Conservation (phyloP, 2,113 vertebrate species). For the Notarius quadriscutis region DNA sequence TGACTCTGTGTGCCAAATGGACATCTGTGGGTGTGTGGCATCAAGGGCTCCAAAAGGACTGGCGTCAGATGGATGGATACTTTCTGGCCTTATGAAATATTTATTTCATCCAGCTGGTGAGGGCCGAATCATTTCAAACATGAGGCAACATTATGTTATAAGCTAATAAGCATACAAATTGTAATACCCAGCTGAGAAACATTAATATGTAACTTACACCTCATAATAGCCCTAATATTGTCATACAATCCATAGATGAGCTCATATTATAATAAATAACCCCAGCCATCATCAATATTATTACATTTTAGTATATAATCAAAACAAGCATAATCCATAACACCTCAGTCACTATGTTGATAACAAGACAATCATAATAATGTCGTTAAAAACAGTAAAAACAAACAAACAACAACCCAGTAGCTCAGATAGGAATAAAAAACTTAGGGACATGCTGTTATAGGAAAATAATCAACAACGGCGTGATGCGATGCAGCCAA, state of each 20-base stretch:
- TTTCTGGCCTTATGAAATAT: conserved; percentile 41
- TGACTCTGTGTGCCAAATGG: neutral
- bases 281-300: neutral
- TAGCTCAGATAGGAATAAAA: neutral
- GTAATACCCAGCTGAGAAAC: conserved; percentile 1
- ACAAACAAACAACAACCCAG: neutral
- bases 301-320: neutral
- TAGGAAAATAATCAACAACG: neutral
- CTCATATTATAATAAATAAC: neutral
- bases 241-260: neutral
- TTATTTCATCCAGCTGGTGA: conserved; percentile 25
- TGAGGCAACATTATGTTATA: conserved; percentile 4
- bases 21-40: conserved; percentile 20
- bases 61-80: conserved; percentile 38
- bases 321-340: neutral
- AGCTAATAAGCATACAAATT: conserved; percentile 16
- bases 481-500: no score
- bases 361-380: neutral
- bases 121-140: neutral
- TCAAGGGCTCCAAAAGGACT: conserved; percentile 8
- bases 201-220: neutral
- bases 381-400: neutral
- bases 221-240: neutral
- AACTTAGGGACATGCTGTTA: neutral
- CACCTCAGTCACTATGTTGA: neutral